Conservation (phyloP, 1,140 invertebrate genomes). For the Achatina immaculata region DNA sequence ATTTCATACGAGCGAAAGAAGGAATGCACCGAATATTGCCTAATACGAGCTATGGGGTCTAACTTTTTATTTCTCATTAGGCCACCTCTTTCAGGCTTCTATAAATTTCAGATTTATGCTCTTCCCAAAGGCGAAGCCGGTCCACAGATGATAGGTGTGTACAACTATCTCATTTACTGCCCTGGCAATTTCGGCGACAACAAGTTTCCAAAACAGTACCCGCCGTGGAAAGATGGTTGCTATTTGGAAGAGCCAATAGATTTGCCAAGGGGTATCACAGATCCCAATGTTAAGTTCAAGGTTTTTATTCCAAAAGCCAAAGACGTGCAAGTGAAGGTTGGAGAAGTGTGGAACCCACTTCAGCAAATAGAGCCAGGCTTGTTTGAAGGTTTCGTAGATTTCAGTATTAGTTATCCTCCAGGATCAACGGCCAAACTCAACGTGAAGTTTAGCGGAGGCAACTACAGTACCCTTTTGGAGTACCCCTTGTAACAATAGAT, state of each 20-base stretch:
- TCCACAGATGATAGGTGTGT: slow-evolving; percentile 69
- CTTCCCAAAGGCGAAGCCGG: slow-evolving; percentile 64
- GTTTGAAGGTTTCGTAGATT: slow-evolving; percentile 63
- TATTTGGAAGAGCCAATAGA: slow-evolving; percentile 64
- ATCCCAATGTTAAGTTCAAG: slow-evolving; percentile 56
- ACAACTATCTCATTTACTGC: slow-evolving; percentile 68
- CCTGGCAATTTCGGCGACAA: slow-evolving; percentile 33
- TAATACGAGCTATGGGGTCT: slow-evolving; percentile 53
- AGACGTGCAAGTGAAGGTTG: slow-evolving; percentile 63
- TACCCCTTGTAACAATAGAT: slow-evolving; percentile 53
- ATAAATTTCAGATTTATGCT: slow-evolving; percentile 71
- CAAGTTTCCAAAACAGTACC: slow-evolving; percentile 69
- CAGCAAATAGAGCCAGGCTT: slow-evolving; percentile 55
- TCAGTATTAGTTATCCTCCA: slow-evolving; percentile 51
- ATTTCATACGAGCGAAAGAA: slow-evolving; percentile 56
- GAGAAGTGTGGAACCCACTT: slow-evolving; percentile 68
- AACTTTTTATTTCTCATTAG: slow-evolving; percentile 61
- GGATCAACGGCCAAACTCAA: slow-evolving; percentile 64
- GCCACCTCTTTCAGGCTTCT: slow-evolving; percentile 64
- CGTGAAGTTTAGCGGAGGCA: slow-evolving; percentile 58
- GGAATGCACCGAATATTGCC: slow-evolving; percentile 57
- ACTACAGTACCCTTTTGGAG: slow-evolving; percentile 63
- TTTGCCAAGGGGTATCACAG: slow-evolving; percentile 52
- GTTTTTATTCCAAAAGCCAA: slow-evolving; percentile 58
- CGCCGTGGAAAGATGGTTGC: slow-evolving; percentile 70